These are phyloP conservation scores for Cantharis flavilabris DNA, from an alignment of 2,888 invertebrate species.

Conservation along the genomic window DNA sequence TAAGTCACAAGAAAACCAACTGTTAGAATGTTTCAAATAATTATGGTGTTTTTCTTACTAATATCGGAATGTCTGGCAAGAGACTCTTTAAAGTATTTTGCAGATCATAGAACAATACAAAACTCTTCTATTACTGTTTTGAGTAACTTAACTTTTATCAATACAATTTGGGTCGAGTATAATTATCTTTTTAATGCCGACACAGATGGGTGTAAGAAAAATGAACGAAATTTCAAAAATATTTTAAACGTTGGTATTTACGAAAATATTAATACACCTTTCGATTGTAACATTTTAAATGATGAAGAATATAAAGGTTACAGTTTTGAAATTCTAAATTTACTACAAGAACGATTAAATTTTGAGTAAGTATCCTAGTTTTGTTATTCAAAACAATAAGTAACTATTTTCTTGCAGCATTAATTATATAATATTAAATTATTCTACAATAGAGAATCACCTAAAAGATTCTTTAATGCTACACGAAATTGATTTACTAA, in stretches of 20 bases:
- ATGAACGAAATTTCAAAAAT: background rate
- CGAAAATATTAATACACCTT: slow-evolving; percentile 3
- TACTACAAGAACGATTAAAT: slow-evolving; percentile 5
- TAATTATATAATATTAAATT: slow-evolving; percentile 2
- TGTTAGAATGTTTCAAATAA: background rate
- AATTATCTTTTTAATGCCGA: background rate
- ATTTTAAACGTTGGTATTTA: slow-evolving; percentile 13
- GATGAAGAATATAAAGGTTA: slow-evolving; percentile 5
- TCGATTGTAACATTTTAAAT: slow-evolving; percentile 10
- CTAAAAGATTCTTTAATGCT: background rate
- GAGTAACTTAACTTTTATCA: background rate
- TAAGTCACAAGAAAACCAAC: background rate
- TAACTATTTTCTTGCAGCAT: slow-evolving; percentile 2
- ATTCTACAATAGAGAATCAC: background rate
- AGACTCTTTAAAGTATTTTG: slow-evolving; percentile 10
- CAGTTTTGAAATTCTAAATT: slow-evolving; percentile 6
- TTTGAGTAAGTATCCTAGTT: slow-evolving; percentile 5
- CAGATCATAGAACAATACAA: slow-evolving; percentile 1
- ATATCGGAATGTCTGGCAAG: background rate
- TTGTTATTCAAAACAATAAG: background rate
- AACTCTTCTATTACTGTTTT: slow-evolving; percentile 8
- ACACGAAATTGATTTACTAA: slow-evolving; percentile 12
- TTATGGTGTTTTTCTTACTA: background rate
- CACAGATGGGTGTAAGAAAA: background rate
- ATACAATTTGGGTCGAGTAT: slow-evolving; percentile 14